Evolutionary conservation across 2,113 vertebrate species (phyloP), one percentile per base, ranked within the genome.

Genomic region (Antechinus flavipes): DNA sequence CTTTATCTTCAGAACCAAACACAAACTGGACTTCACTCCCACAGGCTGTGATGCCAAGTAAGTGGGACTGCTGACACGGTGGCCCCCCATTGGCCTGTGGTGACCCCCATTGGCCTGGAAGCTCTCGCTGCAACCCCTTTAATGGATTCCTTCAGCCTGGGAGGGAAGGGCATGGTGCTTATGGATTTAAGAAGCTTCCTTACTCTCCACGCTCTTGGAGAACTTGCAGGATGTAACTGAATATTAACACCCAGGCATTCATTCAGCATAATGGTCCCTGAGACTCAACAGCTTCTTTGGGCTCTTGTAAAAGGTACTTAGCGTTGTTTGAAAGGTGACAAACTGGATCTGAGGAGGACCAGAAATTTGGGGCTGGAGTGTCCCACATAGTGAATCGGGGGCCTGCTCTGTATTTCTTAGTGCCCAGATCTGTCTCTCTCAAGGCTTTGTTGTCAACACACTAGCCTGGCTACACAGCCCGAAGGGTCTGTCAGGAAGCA

Each of bases 21-120:
- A 99, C 98, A 99, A 99, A 93, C 97, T 99, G 94, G 99, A 99
- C 97, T 99, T 99, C 96, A 99, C 99, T 0, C 99, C 99, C 49
- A 99, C 91, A 53, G 99, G 98, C 84, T 99, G 99, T 94, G 99
- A 99, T 97, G 98, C 99, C 97, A 99, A 99, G 99, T 99, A 98
- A 95, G 99, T 98, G 9, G 61, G 12, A 68, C 56, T 58, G 25
- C 8, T 58, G 26, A 26, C 56, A 58, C 23, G 9, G 26, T 27
- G 26, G 27, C 56, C 25, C 25, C 54, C 16, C 16, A 22, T 23
- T 19, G 16, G 8, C 26, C 7, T 26, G 58, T 12, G 58, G 27
- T 30, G 10, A 5, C 11, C 30, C 30, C 12, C 27, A 14, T 35
- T 16, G 23, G 61, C 30, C 27, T n/a, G 35, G 14, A 35, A 76